These are phyloP conservation scores for Pollenia angustigena DNA, from an alignment of 2,888 invertebrate species.

Conservation along the genomic window DNA sequence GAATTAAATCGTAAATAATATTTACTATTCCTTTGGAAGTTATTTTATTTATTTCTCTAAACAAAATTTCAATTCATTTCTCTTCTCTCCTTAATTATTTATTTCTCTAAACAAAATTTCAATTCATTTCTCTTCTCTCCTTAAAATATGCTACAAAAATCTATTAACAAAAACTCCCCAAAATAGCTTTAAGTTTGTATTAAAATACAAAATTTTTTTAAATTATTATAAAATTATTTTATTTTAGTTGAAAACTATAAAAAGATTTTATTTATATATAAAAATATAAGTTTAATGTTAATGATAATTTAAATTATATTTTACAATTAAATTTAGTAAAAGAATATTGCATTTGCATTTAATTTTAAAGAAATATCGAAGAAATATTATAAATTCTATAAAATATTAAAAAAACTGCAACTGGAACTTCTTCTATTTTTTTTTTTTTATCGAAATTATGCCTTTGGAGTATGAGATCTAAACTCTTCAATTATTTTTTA, in stretches of 20 bases:
- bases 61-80: not conserved
- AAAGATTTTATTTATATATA: conserved; percentile 29
- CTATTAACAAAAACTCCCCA: not conserved
- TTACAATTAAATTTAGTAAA: not conserved
- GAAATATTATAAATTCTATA: not conserved
- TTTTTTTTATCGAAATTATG: not conserved
- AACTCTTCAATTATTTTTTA: not conserved
- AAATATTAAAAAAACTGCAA: not conserved
- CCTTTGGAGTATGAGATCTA: no score
- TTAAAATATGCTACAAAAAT: not conserved
- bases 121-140: not conserved
- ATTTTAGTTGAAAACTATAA: conserved; percentile 27
- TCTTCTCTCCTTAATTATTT: not conserved
- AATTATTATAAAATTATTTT: not conserved
- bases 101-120: not conserved
- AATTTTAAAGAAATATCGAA: not conserved
- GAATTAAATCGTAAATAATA: no score
- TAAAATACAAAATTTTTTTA: conserved; percentile 34
- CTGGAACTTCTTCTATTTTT: not conserved
- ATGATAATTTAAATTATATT: conserved; percentile 1
- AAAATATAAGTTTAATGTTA: conserved; percentile 1
- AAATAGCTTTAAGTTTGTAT: conserved; percentile 66
- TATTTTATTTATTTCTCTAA: no score
- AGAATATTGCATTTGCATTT: conserved; percentile 14
- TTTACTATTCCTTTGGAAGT: no score